Conservation (phyloP, 1,140 invertebrate species). For the Brachionus manjavacas region DNA sequence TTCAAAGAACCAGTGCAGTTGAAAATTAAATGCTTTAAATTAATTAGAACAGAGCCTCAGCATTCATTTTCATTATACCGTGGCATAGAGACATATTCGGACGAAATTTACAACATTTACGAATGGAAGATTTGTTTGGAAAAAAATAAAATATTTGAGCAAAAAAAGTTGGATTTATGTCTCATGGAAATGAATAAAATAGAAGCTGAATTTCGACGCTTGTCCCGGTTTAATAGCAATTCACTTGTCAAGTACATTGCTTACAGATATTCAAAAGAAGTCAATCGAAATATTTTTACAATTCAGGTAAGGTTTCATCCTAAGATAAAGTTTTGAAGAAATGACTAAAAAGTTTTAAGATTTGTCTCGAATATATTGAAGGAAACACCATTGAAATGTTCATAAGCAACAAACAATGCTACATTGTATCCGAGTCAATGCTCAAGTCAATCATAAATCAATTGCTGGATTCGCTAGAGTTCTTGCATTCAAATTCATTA, state of each 20-base stretch:
- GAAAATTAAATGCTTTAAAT: conserved; percentile 30
- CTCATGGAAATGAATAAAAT: conserved; percentile 53
- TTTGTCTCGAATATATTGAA: conserved; percentile 64
- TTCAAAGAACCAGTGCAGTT: background rate
- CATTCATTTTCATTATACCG: conserved; percentile 6
- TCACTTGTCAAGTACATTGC: conserved; percentile 70
- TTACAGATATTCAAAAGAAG: conserved; percentile 64
- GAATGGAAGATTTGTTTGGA: conserved; percentile 60
- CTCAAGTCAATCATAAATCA: conserved; percentile 65
- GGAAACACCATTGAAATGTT: conserved; percentile 59
- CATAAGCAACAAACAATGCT: conserved; percentile 60
- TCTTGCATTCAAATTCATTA: conserved; percentile 71
- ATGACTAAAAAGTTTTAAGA: conserved; percentile 45
- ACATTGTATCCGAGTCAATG: conserved; percentile 62
- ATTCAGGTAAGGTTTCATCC: background rate
- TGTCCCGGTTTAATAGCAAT: conserved; percentile 66
- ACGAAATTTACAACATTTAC: conserved; percentile 26
- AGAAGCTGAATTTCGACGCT: conserved; percentile 68
- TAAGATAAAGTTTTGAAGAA: background rate
- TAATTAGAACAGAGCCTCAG: background rate
- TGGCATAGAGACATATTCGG: background rate
- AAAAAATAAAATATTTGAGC: conserved; percentile 61
- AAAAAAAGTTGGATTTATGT: conserved; percentile 46
- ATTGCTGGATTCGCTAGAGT: conserved; percentile 66
- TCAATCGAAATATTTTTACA: conserved; percentile 55